Conservation (phyloP, 2,113 vertebrate genomes). For the Pithys albifrons region DNA sequence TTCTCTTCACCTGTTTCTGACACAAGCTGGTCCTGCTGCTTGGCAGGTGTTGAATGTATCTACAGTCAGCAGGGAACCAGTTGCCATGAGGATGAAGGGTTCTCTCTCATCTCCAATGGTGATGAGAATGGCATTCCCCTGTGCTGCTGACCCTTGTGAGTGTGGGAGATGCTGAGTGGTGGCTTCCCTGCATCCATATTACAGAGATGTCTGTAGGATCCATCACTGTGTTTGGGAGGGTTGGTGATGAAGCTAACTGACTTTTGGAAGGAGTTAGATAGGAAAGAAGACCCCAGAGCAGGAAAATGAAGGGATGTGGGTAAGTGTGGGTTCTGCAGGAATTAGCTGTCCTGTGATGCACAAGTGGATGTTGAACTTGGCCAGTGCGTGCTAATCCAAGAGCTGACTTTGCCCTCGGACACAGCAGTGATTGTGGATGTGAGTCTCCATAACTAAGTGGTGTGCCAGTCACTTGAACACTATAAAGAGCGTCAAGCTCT, state of each 20-base stretch:
- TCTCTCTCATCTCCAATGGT: neutral
- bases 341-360: neutral
- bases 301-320: neutral
- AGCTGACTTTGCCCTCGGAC: neutral
- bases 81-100: neutral
- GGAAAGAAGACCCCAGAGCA: neutral
- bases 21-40: neutral
- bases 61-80: neutral
- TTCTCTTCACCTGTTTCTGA: neutral
- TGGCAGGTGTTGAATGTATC: neutral
- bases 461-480: neutral
- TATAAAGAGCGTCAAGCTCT: neutral
- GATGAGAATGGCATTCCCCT: neutral
- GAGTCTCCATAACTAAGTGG: neutral
- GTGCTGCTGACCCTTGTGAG: neutral
- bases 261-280: neutral
- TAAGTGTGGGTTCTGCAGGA: neutral
- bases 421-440: neutral
- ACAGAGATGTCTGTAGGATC: neutral
- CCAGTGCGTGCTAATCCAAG: rapidly evolving
- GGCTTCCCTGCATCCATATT: neutral
- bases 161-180: neutral
- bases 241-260: neutral
- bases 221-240: neutral
- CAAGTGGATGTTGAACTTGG: neutral